Conservation (phyloP, 2,797 vertebrate species). For the Ptychadena robeensis region DNA sequence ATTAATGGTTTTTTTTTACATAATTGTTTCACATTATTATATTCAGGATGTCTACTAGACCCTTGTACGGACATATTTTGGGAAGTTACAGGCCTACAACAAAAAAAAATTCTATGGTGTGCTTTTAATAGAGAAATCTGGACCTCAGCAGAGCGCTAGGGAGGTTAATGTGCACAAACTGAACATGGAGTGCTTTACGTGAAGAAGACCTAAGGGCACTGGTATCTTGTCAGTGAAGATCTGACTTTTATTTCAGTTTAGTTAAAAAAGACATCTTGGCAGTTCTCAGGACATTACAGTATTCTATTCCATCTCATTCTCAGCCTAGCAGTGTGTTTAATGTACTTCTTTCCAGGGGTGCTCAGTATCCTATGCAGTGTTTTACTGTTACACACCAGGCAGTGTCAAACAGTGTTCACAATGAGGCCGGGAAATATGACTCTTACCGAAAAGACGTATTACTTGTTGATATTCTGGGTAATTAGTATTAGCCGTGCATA, state of each 20-base stretch:
- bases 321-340: background rate
- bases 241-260: background rate
- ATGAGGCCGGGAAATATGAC: background rate
- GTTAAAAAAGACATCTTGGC: background rate
- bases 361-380: background rate
- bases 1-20: no score
- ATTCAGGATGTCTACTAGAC: no score
- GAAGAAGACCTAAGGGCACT: no score
- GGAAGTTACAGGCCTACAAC: no score
- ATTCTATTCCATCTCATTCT: background rate
- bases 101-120: no score
- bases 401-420: background rate
- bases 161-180: no score
- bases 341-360: background rate
- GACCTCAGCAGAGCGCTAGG: no score
- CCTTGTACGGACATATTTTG: no score
- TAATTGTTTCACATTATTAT: no score
- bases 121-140: no score
- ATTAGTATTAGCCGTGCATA: slow-evolving; percentile 28
- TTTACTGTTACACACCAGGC: background rate
- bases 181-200: no score
- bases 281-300: background rate
- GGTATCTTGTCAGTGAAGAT: no score
- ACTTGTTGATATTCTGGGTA: slow-evolving; percentile 24
- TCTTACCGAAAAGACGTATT: slow-evolving; percentile 10